A percentile compares a stretch with the other conserved stretches of the same genome.
These are phyloP conservation scores for Drepanosiphum platanoidis DNA, from an alignment of 2,888 invertebrate genomes.

Conservation along the genomic window DNA sequence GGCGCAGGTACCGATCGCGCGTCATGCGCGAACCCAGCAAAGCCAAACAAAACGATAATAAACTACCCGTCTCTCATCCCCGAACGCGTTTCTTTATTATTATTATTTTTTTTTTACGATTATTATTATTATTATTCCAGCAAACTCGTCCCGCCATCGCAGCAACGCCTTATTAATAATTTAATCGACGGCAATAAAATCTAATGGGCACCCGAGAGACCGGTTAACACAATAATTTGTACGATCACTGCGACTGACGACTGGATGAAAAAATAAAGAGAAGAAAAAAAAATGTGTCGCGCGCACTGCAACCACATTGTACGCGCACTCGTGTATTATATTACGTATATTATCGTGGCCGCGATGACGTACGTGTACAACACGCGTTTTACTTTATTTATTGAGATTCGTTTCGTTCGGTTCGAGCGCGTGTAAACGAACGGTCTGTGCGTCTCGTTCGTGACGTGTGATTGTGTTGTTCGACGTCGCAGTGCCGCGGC, in stretches of 20 bases:
- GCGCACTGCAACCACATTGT: background rate
- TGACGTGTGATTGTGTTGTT: too few relatives aligned
- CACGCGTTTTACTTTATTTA: background rate
- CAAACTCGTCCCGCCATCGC: constrained; percentile 18
- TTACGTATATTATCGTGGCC: background rate
- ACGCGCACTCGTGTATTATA: too few relatives aligned
- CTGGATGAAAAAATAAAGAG: background rate
- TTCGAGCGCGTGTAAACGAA: too few relatives aligned
- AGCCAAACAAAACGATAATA: constrained; percentile 6
- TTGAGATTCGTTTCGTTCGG: background rate
- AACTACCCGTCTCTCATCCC: constrained; percentile 5
- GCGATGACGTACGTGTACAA: background rate
- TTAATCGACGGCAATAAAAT: constrained; percentile 50
- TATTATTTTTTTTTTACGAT: too few relatives aligned
- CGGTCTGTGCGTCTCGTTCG: too few relatives aligned
- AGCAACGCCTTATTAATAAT: constrained; percentile 45
- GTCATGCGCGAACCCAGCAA: constrained; percentile 2
- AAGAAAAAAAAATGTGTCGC: background rate
- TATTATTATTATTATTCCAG: background rate
- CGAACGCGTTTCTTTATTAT: constrained; percentile 14
- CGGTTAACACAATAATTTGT: constrained; percentile 53
- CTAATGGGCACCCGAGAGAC: constrained; percentile 29
- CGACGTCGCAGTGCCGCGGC: too few relatives aligned
- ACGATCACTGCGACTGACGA: constrained; percentile 16
- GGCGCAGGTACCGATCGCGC: too few relatives aligned